These are phyloP conservation scores for Pristionchus exspectatus DNA, from an alignment of 2,888 invertebrate genomes.

Conservation along the genomic window DNA sequence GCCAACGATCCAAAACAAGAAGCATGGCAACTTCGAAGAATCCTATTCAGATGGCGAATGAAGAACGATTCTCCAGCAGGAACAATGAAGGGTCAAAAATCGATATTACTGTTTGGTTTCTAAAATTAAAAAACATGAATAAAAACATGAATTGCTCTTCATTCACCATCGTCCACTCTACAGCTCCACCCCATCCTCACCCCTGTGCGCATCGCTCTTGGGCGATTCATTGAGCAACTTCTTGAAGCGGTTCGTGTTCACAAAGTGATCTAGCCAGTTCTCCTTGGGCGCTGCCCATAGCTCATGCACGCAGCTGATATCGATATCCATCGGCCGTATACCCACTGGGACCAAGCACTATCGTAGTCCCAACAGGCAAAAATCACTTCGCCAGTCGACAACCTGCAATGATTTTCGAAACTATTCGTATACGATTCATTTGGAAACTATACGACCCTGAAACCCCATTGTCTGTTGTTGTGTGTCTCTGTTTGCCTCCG, in stretches of 20 bases:
- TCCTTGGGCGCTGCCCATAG: constrained; percentile 52
- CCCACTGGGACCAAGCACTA: not conserved
- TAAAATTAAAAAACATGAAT: not conserved
- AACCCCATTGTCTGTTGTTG: not conserved
- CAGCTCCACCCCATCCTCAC: not conserved
- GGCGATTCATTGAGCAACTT: constrained; percentile 29
- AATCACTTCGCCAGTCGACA: not conserved
- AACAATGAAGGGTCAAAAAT: too few relatives aligned
- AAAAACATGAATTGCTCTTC: not conserved
- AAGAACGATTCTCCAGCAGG: not conserved
- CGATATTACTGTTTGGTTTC: not conserved
- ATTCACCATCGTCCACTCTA: not conserved
- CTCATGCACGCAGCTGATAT: constrained; percentile 44
- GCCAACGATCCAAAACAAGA: not conserved
- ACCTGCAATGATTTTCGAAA: not conserved
- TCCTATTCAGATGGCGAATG: not conserved
- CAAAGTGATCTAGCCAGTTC: constrained; percentile 54
- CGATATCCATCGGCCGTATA: constrained; percentile 21
- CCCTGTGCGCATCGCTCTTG: constrained; percentile 16
- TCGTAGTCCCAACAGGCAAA: not conserved
- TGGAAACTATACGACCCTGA: not conserved
- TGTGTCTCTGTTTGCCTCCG: constrained; percentile 24
- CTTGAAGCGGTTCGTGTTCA: not conserved
- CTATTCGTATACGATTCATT: not conserved
- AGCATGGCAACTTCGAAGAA: not conserved